Percentiles rank a stretch among this genome's conserved stretches.
These are phyloP conservation scores for Gasterosteus aculeatus DNA, from an alignment of 2,113 vertebrate species.

Conservation along the genomic window DNA sequence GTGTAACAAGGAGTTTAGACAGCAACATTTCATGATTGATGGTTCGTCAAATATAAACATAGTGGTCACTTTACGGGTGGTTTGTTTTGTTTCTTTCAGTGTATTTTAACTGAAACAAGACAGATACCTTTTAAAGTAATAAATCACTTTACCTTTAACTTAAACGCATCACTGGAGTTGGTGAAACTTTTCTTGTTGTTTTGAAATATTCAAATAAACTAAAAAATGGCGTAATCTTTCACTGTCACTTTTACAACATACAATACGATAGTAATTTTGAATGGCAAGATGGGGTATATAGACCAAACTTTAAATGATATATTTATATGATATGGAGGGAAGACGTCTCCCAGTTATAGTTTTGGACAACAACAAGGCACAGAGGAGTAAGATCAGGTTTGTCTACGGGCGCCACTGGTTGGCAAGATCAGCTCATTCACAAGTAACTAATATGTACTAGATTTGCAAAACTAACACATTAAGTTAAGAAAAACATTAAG, in stretches of 20 bases:
- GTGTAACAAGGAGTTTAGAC: constrained; percentile 5
- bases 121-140: not conserved
- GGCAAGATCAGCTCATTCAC: not conserved
- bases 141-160: not conserved
- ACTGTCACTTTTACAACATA: too few relatives aligned
- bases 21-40: constrained; percentile 20
- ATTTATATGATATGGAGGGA: not conserved
- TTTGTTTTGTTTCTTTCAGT: not conserved
- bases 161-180: too few relatives aligned
- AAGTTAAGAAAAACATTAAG: not conserved
- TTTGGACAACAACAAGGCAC: not conserved
- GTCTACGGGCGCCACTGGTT: not conserved
- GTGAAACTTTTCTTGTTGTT: too few relatives aligned
- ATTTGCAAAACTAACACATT: not conserved
- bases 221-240: too few relatives aligned
- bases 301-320: too few relatives aligned
- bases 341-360: not conserved
- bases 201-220: too few relatives aligned
- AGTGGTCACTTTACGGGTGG: not conserved
- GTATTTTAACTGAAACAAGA: constrained; percentile 1
- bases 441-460: not conserved
- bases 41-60: not conserved
- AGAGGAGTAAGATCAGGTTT: not conserved
- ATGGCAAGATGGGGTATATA: not conserved
- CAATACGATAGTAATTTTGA: too few relatives aligned